phyloP scores from a whole-genome alignment of 2,113 vertebrate genomes.

The Micromys minutus region DNA sequence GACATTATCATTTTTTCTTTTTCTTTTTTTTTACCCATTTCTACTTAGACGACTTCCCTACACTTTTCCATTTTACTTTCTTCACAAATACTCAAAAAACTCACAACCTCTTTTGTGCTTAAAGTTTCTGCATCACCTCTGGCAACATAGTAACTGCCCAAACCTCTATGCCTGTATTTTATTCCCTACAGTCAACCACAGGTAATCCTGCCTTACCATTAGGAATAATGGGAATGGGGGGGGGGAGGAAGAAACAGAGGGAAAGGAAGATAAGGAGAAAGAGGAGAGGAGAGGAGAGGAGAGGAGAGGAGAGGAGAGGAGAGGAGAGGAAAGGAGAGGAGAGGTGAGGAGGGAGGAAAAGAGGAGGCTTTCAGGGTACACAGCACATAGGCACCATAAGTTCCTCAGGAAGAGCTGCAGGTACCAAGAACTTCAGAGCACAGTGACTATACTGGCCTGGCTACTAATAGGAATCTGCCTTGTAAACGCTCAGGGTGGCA shows the following conservation, averaged over 20 bases:
- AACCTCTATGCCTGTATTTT: background rate
- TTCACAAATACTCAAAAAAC: no score
- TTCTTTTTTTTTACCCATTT: background rate
- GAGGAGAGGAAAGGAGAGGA: background rate
- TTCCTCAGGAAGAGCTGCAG: background rate
- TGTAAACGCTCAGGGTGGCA: background rate
- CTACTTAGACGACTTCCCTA: background rate
- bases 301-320: no score
- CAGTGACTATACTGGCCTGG: background rate
- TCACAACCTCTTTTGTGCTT: no score
- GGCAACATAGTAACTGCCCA: background rate
- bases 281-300: no score
- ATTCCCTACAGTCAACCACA: background rate
- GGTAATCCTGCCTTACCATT: background rate
- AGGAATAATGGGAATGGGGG: background rate
- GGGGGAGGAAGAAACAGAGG: fast-evolving
- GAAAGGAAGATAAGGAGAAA: background rate
- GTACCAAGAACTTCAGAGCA: background rate
- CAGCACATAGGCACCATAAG: background rate
- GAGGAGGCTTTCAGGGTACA: background rate
- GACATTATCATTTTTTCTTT: background rate
- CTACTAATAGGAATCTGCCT: background rate
- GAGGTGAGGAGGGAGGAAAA: background rate
- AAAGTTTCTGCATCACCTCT: background rate
- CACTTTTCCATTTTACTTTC: background rate